Conservation (phyloP, 2,888 invertebrate genomes). For the Lutraria lutraria region DNA sequence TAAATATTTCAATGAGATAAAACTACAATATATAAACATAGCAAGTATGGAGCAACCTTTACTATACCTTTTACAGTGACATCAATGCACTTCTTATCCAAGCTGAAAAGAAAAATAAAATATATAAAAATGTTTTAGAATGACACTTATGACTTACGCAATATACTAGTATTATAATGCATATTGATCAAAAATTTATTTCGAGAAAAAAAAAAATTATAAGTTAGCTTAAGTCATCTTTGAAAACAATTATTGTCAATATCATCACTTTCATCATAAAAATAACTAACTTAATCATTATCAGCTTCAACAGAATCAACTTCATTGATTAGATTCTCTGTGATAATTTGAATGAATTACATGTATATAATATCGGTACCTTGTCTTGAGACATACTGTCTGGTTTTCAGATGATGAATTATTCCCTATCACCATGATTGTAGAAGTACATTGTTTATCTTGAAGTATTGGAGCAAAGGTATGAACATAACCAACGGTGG, state of each 20-base stretch:
- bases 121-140: neutral
- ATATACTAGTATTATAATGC: neutral
- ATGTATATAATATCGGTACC: neutral
- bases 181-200: no score
- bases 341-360: no score
- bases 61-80: constrained; percentile 21
- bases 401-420: constrained; percentile 23
- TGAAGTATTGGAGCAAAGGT: neutral
- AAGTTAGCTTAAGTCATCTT: no score
- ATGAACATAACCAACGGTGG: neutral
- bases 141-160: neutral
- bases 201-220: no score
- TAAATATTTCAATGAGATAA: no score
- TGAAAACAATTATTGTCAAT: no score
- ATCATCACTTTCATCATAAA: no score
- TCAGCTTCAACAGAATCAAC: neutral
- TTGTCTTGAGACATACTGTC: constrained; percentile 14
- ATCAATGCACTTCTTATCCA: constrained; percentile 21
- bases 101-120: neutral
- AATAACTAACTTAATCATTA: no score
- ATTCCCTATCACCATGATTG: constrained; percentile 1
- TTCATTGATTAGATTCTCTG: no score
- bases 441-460: neutral
- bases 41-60: neutral
- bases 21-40: no score